Conservation (phyloP, 1,140 invertebrate genomes). For the Aphis craccivora region DNA sequence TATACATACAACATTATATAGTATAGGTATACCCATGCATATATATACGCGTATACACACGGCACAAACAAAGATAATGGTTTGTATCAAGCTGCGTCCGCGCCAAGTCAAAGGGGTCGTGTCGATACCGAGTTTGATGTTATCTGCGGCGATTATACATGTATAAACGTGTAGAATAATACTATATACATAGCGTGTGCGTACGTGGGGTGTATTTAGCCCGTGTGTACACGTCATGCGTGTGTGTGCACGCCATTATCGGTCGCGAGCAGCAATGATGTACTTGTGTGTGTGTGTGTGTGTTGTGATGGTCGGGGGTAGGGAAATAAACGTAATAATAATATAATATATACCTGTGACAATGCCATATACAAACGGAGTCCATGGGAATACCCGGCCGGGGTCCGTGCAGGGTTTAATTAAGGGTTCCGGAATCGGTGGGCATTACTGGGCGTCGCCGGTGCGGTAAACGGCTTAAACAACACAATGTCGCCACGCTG, state of each 20-base stretch:
- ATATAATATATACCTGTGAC: slow-evolving; percentile 24
- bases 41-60: neutral
- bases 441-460: slow-evolving; percentile 55
- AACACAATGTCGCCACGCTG: neutral
- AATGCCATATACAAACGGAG: neutral
- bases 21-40: neutral
- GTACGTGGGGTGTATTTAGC: neutral
- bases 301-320: neutral
- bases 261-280: neutral
- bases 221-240: no score
- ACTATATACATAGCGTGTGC: no score
- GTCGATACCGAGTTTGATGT: slow-evolving; percentile 57
- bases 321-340: neutral
- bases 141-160: slow-evolving; percentile 51
- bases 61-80: slow-evolving; percentile 55
- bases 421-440: slow-evolving; percentile 56
- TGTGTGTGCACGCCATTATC: neutral
- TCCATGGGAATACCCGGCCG: slow-evolving; percentile 56
- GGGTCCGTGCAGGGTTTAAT: slow-evolving; percentile 54
- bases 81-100: slow-evolving; percentile 57
- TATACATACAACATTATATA: neutral
- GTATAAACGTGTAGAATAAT: neutral
- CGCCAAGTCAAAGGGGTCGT: slow-evolving; percentile 54
- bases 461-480: slow-evolving; percentile 53
- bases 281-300: neutral